Evolutionary conservation across 64 coral and sea anemone genomes (phyloP), one percentile per base, ranked within the genome.

Genomic region (Stylophora pistillata): DNA sequence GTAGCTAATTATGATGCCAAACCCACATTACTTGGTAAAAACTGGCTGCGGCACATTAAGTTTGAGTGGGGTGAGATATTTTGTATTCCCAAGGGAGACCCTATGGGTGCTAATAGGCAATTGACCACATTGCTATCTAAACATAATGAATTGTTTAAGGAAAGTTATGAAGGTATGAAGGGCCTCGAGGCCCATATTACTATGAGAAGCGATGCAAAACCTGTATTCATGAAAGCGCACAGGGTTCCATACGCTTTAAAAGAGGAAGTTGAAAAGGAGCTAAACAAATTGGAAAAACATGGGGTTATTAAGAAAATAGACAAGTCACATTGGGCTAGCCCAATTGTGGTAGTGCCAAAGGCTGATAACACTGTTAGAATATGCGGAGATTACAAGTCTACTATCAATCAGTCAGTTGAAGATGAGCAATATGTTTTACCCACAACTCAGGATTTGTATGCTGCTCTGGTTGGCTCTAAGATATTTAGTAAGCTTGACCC

Each of bases 401-500:
- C 85, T 52, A 78, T 87, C 0, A 92, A 92, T 74, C 63, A 80
- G 60, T 77, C 71, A n/a, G 85, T 78, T 15, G 55, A 82, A 62
- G 62, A 86, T 58, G 89, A 86, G 37, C 30, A 85, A 33, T 78
- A 91, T 68, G 15, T 63, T 13, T 66, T 92, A 25, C 84, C 90
- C 62, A 87, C 73, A 27, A 53, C 75, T 32, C 73, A 87, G 76
- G 84, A 92, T 87, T 73, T 92, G 52, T 73, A 86, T 33, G 41
- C 73, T 20, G 74, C 60, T 15, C 76, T 92, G 17, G 78, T n/a
- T 9, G 79, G 89, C 9, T 81, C 78, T 5, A 74, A 73, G 28
- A 53, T 86, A 57, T 92, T 92, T 63, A 87, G 71, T 14, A 92
- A 92, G 68, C 83, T 92, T 26, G 91, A 92, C 62, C 17, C 81